Evolutionary conservation across 1,140 invertebrate species (phyloP).

Genomic region (Scylla paramamosain): DNA sequence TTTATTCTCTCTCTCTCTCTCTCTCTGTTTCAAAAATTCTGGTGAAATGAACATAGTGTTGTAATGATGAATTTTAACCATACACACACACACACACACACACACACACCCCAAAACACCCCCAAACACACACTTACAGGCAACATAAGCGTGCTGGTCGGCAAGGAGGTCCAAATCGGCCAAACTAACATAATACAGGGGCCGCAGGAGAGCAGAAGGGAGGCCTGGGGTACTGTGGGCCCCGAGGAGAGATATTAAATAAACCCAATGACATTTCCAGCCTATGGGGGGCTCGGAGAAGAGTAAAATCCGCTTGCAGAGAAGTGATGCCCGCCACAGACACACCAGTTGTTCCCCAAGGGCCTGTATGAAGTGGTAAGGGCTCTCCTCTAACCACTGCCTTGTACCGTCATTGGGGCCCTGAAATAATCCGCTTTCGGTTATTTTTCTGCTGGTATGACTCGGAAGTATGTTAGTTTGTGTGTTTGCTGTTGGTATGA

Average conservation of each 20-base stretch:
- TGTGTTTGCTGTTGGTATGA: too few species aligned
- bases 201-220: slow-evolving; percentile 39
- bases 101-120: not conserved
- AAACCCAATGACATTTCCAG: slow-evolving; percentile 22
- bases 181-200: slow-evolving; percentile 48
- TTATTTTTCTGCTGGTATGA: too few species aligned
- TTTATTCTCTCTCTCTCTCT: too few species aligned
- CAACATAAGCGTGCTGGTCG: slow-evolving; percentile 56
- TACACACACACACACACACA: too few species aligned
- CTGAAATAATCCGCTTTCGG: too few species aligned
- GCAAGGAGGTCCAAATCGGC: slow-evolving; percentile 47
- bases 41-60: too few species aligned
- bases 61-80: too few species aligned
- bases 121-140: slow-evolving; percentile 31
- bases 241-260: slow-evolving; percentile 23
- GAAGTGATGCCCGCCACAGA: slow-evolving; percentile 38
- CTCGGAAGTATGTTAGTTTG: too few species aligned
- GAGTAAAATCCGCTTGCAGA: slow-evolving; percentile 49
- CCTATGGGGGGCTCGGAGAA: slow-evolving; percentile 55
- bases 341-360: not conserved
- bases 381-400: too few species aligned
- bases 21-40: too few species aligned
- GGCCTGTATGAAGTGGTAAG: not conserved
- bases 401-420: too few species aligned
- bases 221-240: slow-evolving; percentile 50